phyloP scores from a whole-genome alignment of 2,797 vertebrate species.

The Semotilus atromaculatus region DNA sequence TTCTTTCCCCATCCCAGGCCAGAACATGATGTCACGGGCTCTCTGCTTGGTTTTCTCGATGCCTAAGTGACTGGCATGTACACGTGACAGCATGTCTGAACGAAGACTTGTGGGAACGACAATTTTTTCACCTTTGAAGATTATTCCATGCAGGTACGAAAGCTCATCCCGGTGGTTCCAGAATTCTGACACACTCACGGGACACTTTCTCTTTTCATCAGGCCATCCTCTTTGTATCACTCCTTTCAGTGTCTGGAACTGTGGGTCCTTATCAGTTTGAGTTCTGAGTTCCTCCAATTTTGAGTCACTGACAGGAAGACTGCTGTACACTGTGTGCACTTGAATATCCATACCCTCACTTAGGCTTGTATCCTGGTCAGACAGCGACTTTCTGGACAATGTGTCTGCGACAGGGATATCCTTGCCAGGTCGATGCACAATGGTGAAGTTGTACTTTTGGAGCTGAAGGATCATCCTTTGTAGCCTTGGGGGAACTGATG shows the following conservation, averaged over 20 bases:
- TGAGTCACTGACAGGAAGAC: conserved; percentile 20
- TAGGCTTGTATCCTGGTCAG: conserved; percentile 25
- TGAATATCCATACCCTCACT: conserved; percentile 54
- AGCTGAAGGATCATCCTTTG: conserved; percentile 4
- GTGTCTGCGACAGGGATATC: not conserved
- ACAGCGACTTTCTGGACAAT: not conserved
- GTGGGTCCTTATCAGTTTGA: conserved; percentile 37
- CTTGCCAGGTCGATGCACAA: not conserved
- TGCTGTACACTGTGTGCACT: not conserved
- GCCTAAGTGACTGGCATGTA: conserved; percentile 38
- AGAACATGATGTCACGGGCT: not conserved
- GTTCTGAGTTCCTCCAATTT: conserved; percentile 28
- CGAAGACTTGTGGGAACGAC: conserved; percentile 6
- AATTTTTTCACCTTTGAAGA: conserved; percentile 58
- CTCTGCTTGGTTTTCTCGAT: conserved; percentile 46
- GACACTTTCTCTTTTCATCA: conserved; percentile 1
- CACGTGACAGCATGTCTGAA: conserved; percentile 17
- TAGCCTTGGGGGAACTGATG: not conserved
- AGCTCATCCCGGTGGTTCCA: conserved; percentile 44
- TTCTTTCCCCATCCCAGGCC: too few species aligned
- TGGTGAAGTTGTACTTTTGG: not conserved
- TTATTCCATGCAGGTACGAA: conserved; percentile 25
- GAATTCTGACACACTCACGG: conserved; percentile 24
- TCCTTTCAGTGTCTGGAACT: not conserved
- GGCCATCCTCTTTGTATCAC: conserved; percentile 24